Base-by-base conservation (phyloP, 2,888 invertebrate species). In the Agapostemon virescens region DNA sequence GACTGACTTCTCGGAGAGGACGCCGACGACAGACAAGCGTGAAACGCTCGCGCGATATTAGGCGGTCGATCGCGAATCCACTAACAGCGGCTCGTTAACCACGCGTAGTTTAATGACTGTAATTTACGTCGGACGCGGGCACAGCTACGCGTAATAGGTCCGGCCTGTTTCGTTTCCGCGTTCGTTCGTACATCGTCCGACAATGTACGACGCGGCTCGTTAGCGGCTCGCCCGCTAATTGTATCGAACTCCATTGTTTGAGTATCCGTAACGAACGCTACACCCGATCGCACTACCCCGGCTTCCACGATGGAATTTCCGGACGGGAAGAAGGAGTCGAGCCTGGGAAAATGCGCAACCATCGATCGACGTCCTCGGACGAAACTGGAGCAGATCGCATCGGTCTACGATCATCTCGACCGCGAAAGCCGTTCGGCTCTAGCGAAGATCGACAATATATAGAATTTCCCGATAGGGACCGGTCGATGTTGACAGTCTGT, bases 161-260 rank as follows among this genome's bases (percentile, higher is more conserved):
- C 38, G 69, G 26, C 6, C 30, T 36, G 77, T 69, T 69, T 69
- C 78, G 55, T 76, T 69, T 78, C 77, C 77, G 64, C 52, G 76
- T 76, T 70, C 49, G 76, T 75, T 79, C 58, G 36, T 30, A 33
- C 23, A 70, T 40, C 38, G 26, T 58, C 49, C 45, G 40, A 58
- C 64, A 64, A 71, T 55, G 69, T 78, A 55, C 77, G 45, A 64
- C 55, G 69, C 38, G 45, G 66, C 69, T 79, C 69, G 80, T 79
- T 74, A 74, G 69, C 40, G 52, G 49, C 69, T 49, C 52, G n/a
- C 26, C 40, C 30, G 79, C 69, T 80, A 80, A 80, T 80, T 80
- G 73, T 80, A 74, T 79, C 74, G 73, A 79, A 74, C 55, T 36
- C 79, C 69, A 80, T 79, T 79, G 80, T 79, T 72, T 49, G 55